Conservation (phyloP, 2,888 invertebrate species). For the Bembecia ichneumoniformis region DNA sequence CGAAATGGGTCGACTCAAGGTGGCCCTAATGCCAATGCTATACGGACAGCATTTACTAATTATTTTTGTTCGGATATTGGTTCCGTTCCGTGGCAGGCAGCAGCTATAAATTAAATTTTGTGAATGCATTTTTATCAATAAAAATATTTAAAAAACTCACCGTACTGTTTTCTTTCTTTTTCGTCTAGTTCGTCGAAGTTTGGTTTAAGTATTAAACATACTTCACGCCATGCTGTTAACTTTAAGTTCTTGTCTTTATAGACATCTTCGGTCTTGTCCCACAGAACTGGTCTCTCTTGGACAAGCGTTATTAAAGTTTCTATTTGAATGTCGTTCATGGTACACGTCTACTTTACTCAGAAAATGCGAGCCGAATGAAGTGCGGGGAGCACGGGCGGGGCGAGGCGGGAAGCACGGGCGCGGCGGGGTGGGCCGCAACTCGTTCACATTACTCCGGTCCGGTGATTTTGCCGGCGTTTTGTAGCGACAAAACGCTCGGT, state of each 20-base stretch:
- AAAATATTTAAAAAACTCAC: constrained; percentile 13
- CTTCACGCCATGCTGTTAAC: constrained; percentile 10
- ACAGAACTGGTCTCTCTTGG: constrained; percentile 9
- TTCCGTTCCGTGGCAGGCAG: constrained; percentile 1
- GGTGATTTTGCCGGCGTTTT: too few species aligned
- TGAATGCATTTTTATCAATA: constrained; percentile 12
- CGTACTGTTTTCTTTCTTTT: not conserved
- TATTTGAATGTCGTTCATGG: constrained; percentile 11
- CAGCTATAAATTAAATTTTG: constrained; percentile 4
- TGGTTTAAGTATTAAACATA: constrained; percentile 16
- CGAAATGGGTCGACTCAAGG: not conserved
- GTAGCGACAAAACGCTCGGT: too few species aligned
- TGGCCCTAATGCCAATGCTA: constrained; percentile 5
- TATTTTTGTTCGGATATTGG: constrained; percentile 3
- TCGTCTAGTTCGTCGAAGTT: not conserved
- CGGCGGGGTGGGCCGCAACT: not conserved
- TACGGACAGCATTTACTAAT: constrained; percentile 7
- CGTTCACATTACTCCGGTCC: too few species aligned
- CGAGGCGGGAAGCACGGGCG: not conserved
- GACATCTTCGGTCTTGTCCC: constrained; percentile 7
- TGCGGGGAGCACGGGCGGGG: not conserved
- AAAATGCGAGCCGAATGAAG: too few species aligned
- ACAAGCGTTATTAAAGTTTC: constrained; percentile 11
- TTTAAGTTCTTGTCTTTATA: constrained; percentile 9
- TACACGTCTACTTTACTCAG: constrained; percentile 1